phyloP scores from a whole-genome alignment of 2,888 invertebrate species.

The Metopia argyrocephala region DNA sequence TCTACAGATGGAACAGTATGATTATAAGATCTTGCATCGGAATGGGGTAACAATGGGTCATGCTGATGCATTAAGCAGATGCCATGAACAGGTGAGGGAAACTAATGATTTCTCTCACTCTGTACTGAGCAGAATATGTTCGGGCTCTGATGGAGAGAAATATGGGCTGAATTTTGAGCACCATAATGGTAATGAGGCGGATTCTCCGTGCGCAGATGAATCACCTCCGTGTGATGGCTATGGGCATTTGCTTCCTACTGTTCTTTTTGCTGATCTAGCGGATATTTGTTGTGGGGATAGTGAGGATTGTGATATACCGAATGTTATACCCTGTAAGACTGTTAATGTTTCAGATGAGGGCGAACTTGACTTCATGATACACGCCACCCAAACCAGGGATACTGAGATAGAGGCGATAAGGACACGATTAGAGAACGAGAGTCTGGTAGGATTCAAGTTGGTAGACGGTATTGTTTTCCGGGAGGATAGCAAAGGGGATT shows the following conservation, averaged over 20 bases:
- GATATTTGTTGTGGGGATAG: not conserved
- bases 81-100: not conserved
- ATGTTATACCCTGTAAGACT: conserved; percentile 28
- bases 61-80: not conserved
- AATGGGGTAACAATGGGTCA: not conserved
- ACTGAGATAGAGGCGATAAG: conserved; percentile 60
- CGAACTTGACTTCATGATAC: conserved; percentile 50
- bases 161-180: too few relatives aligned
- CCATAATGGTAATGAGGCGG: too few relatives aligned
- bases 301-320: conserved; percentile 20
- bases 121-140: too few relatives aligned
- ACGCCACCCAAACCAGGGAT: conserved; percentile 62
- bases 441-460: conserved; percentile 48
- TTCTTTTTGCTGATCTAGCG: not conserved
- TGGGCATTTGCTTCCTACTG: too few relatives aligned
- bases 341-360: conserved; percentile 33
- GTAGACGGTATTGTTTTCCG: conserved; percentile 59
- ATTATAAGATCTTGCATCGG: too few relatives aligned
- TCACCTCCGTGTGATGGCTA: too few relatives aligned
- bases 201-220: too few relatives aligned
- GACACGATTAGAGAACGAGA: conserved; percentile 56
- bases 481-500: conserved; percentile 27
- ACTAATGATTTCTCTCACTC: too few relatives aligned
- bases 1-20: too few relatives aligned
- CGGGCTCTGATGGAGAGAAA: too few relatives aligned